Evolutionary conservation across 1,140 invertebrate genomes (phyloP).

Genomic region (Odontomachus brunneus): DNA sequence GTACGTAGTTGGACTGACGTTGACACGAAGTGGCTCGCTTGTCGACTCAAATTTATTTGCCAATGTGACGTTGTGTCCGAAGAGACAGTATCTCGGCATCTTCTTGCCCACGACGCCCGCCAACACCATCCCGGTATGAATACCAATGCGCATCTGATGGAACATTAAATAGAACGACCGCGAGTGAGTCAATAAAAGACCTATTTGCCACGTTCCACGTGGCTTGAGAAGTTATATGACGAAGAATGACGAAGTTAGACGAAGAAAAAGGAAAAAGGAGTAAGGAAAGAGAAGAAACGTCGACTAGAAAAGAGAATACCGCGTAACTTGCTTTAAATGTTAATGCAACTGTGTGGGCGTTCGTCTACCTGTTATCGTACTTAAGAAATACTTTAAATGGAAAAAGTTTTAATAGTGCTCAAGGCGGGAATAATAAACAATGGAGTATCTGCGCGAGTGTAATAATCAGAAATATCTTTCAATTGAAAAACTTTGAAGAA

Average conservation of each 20-base stretch:
- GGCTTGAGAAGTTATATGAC: no score
- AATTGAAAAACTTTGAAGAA: constrained; percentile 49
- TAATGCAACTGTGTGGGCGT: constrained; percentile 22
- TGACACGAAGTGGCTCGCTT: constrained; percentile 95
- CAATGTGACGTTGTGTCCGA: constrained; percentile 96
- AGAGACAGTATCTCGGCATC: constrained; percentile 96
- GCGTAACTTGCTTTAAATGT: constrained; percentile 51
- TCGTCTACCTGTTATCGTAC: constrained; percentile 29
- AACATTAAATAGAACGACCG: constrained; percentile 12
- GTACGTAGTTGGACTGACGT: constrained; percentile 96
- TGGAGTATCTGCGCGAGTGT: constrained; percentile 4
- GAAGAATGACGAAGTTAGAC: not conserved
- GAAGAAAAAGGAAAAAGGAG: no score
- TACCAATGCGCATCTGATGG: constrained; percentile 95
- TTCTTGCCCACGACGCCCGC: constrained; percentile 96
- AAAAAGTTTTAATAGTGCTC: constrained; percentile 69
- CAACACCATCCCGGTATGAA: constrained; percentile 95
- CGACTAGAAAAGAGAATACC: constrained; percentile 2
- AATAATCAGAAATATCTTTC: constrained; percentile 47
- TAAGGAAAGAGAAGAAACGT: not conserved
- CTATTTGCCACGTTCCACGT: not conserved
- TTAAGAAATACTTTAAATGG: constrained; percentile 61
- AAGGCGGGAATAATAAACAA: constrained; percentile 60
- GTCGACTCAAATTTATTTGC: constrained; percentile 98
- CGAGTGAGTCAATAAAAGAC: constrained; percentile 3